A percentile compares a stretch with the other conserved stretches of the same genome.
phyloP scores from a whole-genome alignment of 2,888 invertebrate genomes.

The Xylota segnis region DNA sequence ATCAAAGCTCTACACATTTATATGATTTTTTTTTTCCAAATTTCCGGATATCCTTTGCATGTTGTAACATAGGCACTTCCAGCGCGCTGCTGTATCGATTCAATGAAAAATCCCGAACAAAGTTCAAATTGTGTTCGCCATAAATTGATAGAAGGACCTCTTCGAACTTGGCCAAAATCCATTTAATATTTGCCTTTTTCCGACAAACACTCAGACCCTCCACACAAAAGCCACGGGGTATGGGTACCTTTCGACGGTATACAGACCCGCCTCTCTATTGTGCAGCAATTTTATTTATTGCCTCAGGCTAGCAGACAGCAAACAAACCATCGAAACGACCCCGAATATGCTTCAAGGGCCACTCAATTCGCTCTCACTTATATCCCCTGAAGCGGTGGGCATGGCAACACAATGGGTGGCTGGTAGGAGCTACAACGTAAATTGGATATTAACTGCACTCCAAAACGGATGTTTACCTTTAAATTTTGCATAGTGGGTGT shows the following conservation, averaged over 20 bases:
- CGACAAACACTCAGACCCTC: not conserved
- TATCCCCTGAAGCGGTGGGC: constrained; percentile 12
- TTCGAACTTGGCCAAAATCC: constrained; percentile 57
- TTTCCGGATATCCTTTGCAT: constrained; percentile 60
- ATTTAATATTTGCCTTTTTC: constrained; percentile 71
- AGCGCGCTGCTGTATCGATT: constrained; percentile 14
- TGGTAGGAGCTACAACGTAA: constrained; percentile 63
- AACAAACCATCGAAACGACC: constrained; percentile 74
- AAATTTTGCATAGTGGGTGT: constrained; percentile 64
- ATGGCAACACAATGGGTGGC: constrained; percentile 39
- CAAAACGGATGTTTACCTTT: constrained; percentile 74
- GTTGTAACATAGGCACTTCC: constrained; percentile 10
- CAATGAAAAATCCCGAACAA: constrained; percentile 34
- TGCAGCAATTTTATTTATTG: constrained; percentile 72
- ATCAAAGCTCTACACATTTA: constrained; percentile 22
- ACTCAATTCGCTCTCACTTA: constrained; percentile 67
- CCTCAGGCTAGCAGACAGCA: constrained; percentile 72
- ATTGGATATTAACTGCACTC: constrained; percentile 75
- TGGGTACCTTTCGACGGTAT: not conserved
- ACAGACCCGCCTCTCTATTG: constrained; percentile 47
- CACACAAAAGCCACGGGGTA: too few species aligned
- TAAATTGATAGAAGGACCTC: constrained; percentile 66
- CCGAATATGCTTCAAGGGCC: constrained; percentile 71
- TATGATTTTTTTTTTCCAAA: constrained; percentile 32
- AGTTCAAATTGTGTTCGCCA: constrained; percentile 57